These are phyloP conservation scores for Helogale parvula DNA, from an alignment of 2,113 vertebrate species.

Conservation along the genomic window DNA sequence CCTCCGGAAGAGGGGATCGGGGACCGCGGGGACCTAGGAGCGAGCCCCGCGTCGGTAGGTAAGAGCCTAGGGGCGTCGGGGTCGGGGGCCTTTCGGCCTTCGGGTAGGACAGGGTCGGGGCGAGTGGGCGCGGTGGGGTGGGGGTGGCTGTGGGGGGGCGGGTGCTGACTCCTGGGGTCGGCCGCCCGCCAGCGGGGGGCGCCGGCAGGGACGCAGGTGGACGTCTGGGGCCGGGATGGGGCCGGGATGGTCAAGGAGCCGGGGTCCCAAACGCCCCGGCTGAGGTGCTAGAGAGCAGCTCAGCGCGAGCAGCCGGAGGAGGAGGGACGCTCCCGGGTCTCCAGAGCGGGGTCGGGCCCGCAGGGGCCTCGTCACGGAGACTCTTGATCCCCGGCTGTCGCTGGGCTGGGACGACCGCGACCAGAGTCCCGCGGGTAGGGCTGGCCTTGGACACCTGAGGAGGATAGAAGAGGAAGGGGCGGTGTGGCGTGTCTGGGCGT, in stretches of 20 bases:
- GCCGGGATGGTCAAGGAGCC: background rate
- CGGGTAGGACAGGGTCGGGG: background rate
- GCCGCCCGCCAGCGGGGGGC: background rate
- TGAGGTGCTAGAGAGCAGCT: background rate
- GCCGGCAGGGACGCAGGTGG: background rate
- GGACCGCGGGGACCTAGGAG: constrained; percentile 42
- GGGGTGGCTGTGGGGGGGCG: background rate
- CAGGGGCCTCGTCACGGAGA: background rate
- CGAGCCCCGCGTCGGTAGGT: constrained; percentile 40
- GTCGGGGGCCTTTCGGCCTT: background rate
- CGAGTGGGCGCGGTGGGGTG: rapidly evolving
- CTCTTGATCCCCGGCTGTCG: background rate
- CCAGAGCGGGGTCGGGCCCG: background rate
- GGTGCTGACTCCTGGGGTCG: background rate
- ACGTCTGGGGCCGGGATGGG: background rate
- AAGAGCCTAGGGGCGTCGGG: constrained; percentile 39
- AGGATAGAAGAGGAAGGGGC: background rate
- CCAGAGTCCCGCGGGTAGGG: background rate
- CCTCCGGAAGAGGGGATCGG: constrained; percentile 70
- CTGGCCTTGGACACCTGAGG: background rate
- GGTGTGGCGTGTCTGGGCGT: background rate
- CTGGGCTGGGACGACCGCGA: background rate
- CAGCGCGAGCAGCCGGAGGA: background rate
- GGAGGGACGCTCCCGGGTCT: too few species aligned
- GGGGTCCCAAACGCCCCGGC: background rate